Evolutionary conservation across 2,888 invertebrate genomes (phyloP), one percentile per base, ranked within the genome.

Genomic region (Achlya flavicornis): DNA sequence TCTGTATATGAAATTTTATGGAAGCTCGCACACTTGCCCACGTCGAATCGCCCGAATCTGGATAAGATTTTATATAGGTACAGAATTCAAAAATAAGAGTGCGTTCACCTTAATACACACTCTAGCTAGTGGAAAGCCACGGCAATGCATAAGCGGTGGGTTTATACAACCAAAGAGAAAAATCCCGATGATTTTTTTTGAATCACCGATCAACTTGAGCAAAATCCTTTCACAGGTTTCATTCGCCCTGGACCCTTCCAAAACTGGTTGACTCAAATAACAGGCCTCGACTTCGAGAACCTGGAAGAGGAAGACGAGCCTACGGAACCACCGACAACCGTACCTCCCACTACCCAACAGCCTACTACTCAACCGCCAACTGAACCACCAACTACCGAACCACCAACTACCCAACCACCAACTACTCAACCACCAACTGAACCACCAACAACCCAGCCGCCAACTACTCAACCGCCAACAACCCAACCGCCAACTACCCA

Each of bases 221-320:
- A 35, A 35, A 35, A 35, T 58, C 33, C 16, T 32, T 61, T 73
- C 66, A 0, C 74, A 91, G 93, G 90, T 70, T 93, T 93, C 73
- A 80, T 84, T 16, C 88, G 93, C 1, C 80, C 92, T 1, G 92
- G 89, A 33, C 91, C 91, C 0, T 94, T 90, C 86, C 85, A 81
- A 4, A 53, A 73, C 19, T 94, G 93, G 93, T 81, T 89, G 63
- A 68, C 74, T 35, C 67, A 86, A 57, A 65, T 89, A 5, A 83
- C 88, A 3, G 90, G 89, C 1, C 75, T 92, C 19, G 88, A 92
- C 67, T 92, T 92, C 60, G 89, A 91, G 53, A 85, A 84, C 67
- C 68, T 89, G 0, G 68, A 80, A 4, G 87, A 88, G 64, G 81
- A 79, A 43, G 69, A 75, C 4, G 66, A 72, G 5, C 57, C 66